Conservation (phyloP, 2,113 vertebrate species). For the Psilopsiagon aurifrons region DNA sequence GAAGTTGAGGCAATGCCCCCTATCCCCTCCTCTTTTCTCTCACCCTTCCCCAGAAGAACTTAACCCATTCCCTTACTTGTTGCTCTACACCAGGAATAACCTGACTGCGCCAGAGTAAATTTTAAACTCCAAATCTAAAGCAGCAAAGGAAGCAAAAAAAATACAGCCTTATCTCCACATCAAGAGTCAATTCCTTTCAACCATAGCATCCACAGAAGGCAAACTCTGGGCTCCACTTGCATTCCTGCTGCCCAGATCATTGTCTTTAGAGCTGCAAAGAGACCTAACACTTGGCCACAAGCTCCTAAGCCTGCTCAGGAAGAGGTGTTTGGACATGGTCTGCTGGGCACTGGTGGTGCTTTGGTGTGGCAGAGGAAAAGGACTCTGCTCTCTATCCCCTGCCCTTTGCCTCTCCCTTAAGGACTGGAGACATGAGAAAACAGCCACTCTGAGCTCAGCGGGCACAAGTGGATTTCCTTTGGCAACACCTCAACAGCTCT, state of each 20-base stretch:
- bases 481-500: neutral
- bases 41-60: neutral
- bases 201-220: neutral
- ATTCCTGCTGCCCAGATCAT: neutral
- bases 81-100: neutral
- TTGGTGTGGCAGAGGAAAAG: neutral
- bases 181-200: neutral
- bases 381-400: neutral
- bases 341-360: neutral
- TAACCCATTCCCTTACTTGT: neutral
- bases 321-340: neutral
- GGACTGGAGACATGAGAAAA: neutral
- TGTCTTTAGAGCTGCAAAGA: neutral
- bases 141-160: neutral
- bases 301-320: neutral
- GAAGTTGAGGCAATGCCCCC: neutral
- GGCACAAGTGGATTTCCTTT: neutral
- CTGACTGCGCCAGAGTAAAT: neutral
- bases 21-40: neutral
- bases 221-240: neutral
- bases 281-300: neutral
- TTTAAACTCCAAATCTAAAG: neutral
- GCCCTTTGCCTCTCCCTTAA: neutral
- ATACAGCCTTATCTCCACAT: neutral
- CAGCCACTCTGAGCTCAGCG: neutral